Evolutionary conservation across 2,888 invertebrate species (phyloP), one percentile per base, ranked within the genome.

Genomic region (Callyntrura sp.): DNA sequence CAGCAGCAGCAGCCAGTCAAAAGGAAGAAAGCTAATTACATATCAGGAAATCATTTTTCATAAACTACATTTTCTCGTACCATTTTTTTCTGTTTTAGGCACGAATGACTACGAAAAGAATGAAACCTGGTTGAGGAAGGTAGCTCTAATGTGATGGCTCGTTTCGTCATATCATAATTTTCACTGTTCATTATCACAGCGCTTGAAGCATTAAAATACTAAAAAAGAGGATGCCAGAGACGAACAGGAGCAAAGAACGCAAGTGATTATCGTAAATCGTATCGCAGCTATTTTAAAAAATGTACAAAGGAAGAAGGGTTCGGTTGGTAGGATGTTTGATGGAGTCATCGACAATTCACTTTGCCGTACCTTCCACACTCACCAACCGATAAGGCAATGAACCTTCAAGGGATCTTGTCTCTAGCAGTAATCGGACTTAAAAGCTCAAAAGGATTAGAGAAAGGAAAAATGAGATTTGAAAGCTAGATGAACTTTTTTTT

Each of bases 41-140:
- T 78, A 90, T 86, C 90, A 90, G 90, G 86, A 86, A 90, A 90
- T 83, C 90, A 90, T 90, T 90, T 90, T 90, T 90, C 90, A 90
- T 90, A 90, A 90, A 51, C 82, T 85, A 76, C 90, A 85, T 43
- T 51, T 83, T 78, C 57, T 23, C 86, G 35, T 76, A 8, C 51
- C 23, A 85, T 12, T 70, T 84, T 73, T 60, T 60, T 81, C 35
- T 60, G 28, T 81, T 81, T 60, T 35, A 81, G 60, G 79, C 79
- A 81, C 79, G 79, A 76, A 76, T 28, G 48, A 73, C 35, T 79
- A 55, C 51, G 79, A 25, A 25, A 76, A 60, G 60, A 60, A 81
- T 60, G 73, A 23, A 76, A 17, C 35, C 35, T 35, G 35, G 35
- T 35, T 35, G 35, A 68, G 68, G 28, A 28, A 60, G 23, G 45